Conservation (phyloP, 2,113 vertebrate species). For the Noturus placidus region DNA sequence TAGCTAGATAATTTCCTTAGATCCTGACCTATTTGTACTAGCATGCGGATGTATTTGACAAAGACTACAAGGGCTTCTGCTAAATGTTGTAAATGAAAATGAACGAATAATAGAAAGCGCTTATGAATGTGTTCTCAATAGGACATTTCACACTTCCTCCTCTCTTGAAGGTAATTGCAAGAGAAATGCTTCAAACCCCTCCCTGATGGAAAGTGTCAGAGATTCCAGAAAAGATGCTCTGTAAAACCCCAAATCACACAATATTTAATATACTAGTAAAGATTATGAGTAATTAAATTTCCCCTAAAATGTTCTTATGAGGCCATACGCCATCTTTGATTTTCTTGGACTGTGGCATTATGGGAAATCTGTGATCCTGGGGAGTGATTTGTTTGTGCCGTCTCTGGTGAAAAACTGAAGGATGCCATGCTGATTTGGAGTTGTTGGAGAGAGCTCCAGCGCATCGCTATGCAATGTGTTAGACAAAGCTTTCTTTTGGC, state of each 20-base stretch:
- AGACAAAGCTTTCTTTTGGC: conserved; percentile 45
- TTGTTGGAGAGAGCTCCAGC: conserved; percentile 30
- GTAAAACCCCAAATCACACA: neutral
- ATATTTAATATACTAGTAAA: neutral
- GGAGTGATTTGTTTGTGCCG: conserved; percentile 9
- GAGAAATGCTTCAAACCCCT: neutral
- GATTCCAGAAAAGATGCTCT: neutral
- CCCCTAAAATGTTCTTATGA: neutral
- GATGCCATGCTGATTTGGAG: neutral
- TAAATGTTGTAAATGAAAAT: neutral
- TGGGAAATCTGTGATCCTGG: conserved; percentile 14
- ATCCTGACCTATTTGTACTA: neutral
- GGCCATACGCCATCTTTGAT: neutral
- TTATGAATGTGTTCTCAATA: conserved; percentile 4
- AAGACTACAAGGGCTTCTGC: no score
- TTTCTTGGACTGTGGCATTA: neutral
- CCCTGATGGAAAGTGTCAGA: conserved; percentile 12
- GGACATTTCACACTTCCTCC: conserved; percentile 36
- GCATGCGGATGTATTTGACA: neutral
- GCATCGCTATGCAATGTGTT: neutral
- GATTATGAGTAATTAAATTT: neutral
- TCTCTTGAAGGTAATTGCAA: conserved; percentile 16
- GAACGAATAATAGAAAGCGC: neutral
- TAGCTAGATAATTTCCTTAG: neutral
- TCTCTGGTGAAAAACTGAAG: conserved; percentile 9